phyloP scores from a whole-genome alignment of 1,140 invertebrate genomes.

The Battus philenor region DNA sequence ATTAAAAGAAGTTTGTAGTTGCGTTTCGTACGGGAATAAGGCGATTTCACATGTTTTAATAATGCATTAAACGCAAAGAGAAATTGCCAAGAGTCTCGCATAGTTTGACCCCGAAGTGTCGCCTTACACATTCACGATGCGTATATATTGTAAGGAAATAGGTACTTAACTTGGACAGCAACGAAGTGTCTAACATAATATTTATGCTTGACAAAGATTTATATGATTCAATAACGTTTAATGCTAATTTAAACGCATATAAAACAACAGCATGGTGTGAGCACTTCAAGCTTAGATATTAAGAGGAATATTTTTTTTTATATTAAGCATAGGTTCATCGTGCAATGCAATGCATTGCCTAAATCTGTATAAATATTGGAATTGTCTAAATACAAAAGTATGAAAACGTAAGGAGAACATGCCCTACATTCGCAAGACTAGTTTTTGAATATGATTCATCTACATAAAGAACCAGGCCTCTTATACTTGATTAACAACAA shows the following conservation, averaged over 20 bases:
- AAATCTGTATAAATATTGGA: too few relatives aligned
- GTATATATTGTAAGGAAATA: slow-evolving; percentile 10
- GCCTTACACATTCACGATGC: slow-evolving; percentile 12
- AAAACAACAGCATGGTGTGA: too few relatives aligned
- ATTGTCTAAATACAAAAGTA: too few relatives aligned
- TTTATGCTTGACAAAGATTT: too few relatives aligned
- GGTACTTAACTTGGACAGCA: background rate
- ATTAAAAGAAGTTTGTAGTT: slow-evolving; percentile 5
- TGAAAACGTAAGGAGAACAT: too few relatives aligned
- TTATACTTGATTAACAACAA: background rate
- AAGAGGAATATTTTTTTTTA: too few relatives aligned
- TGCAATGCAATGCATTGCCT: too few relatives aligned
- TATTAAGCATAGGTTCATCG: too few relatives aligned
- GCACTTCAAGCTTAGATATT: too few relatives aligned
- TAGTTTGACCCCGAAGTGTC: slow-evolving; percentile 13
- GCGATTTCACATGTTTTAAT: slow-evolving; percentile 18
- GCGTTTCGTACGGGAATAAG: slow-evolving; percentile 5
- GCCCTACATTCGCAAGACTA: background rate
- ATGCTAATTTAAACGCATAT: too few relatives aligned
- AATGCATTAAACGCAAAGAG: slow-evolving; percentile 18
- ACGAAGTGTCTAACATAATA: too few relatives aligned
- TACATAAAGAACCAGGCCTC: background rate
- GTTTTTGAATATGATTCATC: background rate
- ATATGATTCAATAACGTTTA: too few relatives aligned
- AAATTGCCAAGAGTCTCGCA: slow-evolving; percentile 13